These are phyloP conservation scores for Monopterus albus DNA, from an alignment of 2,113 vertebrate species.

Conservation along the genomic window DNA sequence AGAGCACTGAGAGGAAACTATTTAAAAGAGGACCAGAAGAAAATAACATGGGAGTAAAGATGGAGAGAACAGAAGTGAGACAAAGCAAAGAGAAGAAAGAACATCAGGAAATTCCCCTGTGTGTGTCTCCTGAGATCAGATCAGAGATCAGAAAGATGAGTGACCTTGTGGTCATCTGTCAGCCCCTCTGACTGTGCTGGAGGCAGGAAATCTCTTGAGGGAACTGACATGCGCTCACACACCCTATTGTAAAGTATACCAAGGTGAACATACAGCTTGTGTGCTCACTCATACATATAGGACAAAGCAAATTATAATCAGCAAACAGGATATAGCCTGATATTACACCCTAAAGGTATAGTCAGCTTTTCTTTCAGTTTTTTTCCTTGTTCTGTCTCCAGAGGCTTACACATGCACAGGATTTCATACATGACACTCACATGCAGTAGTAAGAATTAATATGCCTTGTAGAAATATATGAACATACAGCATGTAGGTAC, in stretches of 20 bases:
- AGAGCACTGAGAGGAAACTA: neutral
- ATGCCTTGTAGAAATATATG: too few relatives aligned
- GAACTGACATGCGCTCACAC: slow-evolving; percentile 9
- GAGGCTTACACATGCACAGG: too few relatives aligned
- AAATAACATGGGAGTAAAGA: neutral
- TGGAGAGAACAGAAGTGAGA: slow-evolving; percentile 5
- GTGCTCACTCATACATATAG: slow-evolving; percentile 25
- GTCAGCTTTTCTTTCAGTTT: too few relatives aligned
- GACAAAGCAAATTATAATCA: too few relatives aligned
- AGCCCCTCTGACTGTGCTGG: slow-evolving; percentile 54
- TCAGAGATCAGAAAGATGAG: slow-evolving; percentile 57
- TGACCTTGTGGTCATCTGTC: slow-evolving; percentile 72
- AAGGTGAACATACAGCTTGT: slow-evolving; percentile 21
- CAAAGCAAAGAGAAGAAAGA: slow-evolving; percentile 27
- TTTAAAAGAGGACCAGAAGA: neutral
- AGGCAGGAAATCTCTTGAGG: slow-evolving; percentile 53
- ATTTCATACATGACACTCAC: too few relatives aligned
- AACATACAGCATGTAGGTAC: too few relatives aligned
- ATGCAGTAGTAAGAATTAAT: too few relatives aligned
- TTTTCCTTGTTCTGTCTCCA: too few relatives aligned
- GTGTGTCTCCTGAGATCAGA: slow-evolving; percentile 56
- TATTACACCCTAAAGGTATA: too few relatives aligned
- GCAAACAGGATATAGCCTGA: too few relatives aligned
- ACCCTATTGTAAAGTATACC: neutral
- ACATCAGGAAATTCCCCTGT: slow-evolving; percentile 38